A percentile compares a stretch with the other conserved stretches of the same genome.
Conservation (phyloP, 2,113 vertebrate species). For the Upupa epops region DNA sequence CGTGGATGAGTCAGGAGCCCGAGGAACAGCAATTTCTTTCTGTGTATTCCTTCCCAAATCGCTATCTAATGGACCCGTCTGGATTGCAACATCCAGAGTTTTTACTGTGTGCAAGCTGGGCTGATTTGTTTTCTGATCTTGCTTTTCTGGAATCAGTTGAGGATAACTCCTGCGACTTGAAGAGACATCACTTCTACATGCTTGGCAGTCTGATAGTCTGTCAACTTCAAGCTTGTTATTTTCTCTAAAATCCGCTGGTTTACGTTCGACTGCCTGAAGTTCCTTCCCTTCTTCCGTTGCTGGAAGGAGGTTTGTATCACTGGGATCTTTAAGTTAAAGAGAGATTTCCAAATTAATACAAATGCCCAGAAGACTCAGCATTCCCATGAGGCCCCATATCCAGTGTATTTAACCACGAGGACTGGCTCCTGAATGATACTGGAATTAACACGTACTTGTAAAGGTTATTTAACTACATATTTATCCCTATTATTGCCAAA, state of each 20-base stretch:
- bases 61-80: conserved; percentile 53
- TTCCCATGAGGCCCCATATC: neutral
- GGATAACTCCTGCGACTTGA: conserved; percentile 37
- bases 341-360: conserved; percentile 29
- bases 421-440: neutral
- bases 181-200: conserved; percentile 38
- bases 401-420: neutral
- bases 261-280: conserved; percentile 58
- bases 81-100: conserved; percentile 80
- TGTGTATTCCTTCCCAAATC: neutral
- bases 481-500: neutral
- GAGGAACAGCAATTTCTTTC: neutral
- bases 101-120: conserved; percentile 55
- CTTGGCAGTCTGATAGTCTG: conserved; percentile 29
- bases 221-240: conserved; percentile 53
- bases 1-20: neutral
- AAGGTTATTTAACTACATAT: neutral
- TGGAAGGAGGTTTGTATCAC: conserved; percentile 37
- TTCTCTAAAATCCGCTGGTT: conserved; percentile 34
- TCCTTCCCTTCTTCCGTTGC: conserved; percentile 67
- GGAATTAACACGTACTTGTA: neutral
- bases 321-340: conserved; percentile 58
- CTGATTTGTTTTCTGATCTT: conserved; percentile 52
- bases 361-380: neutral
- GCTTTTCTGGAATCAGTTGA: conserved; percentile 2